Conservation (phyloP, 2,888 invertebrate species). For the Phanerotoma sp. region DNA sequence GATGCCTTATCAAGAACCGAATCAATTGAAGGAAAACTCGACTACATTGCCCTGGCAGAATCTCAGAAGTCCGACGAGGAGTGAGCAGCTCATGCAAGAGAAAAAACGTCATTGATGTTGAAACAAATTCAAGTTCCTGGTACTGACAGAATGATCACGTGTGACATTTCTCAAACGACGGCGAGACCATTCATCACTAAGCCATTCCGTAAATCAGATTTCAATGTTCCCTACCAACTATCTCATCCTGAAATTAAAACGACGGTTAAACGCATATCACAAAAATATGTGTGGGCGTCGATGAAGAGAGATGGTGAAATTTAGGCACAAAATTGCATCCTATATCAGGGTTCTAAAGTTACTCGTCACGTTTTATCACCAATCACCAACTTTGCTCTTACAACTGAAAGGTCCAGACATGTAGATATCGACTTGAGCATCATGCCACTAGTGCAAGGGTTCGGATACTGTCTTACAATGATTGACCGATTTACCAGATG, state of each 20-base stretch:
- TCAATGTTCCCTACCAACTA: conserved; percentile 36
- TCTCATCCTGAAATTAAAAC: conserved; percentile 38
- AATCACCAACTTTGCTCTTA: not conserved
- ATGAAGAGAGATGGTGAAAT: conserved; percentile 44
- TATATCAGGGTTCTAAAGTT: conserved; percentile 22
- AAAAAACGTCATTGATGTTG: not conserved
- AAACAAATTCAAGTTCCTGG: not conserved
- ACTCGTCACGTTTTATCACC: conserved; percentile 18
- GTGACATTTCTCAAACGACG: conserved; percentile 19
- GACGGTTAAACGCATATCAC: conserved; percentile 40
- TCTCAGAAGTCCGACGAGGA: conserved; percentile 10
- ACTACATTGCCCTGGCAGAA: not conserved
- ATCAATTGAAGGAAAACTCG: not conserved
- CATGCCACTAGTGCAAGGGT: conserved; percentile 6
- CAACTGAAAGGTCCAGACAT: conserved; percentile 11
- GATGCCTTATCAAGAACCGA: conserved; percentile 17
- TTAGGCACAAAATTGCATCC: conserved; percentile 33
- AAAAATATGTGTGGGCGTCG: conserved; percentile 51
- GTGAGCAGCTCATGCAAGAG: not conserved
- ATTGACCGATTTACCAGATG: conserved; percentile 15
- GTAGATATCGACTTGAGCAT: conserved; percentile 16
- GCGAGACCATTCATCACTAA: conserved; percentile 30
- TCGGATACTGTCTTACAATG: conserved; percentile 11
- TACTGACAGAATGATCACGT: conserved; percentile 1
- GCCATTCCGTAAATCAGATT: conserved; percentile 24